Percentiles rank a stretch among this genome's conserved stretches.
These are phyloP conservation scores for Gyps fulvus DNA, from an alignment of 2,113 vertebrate species.

Conservation along the genomic window DNA sequence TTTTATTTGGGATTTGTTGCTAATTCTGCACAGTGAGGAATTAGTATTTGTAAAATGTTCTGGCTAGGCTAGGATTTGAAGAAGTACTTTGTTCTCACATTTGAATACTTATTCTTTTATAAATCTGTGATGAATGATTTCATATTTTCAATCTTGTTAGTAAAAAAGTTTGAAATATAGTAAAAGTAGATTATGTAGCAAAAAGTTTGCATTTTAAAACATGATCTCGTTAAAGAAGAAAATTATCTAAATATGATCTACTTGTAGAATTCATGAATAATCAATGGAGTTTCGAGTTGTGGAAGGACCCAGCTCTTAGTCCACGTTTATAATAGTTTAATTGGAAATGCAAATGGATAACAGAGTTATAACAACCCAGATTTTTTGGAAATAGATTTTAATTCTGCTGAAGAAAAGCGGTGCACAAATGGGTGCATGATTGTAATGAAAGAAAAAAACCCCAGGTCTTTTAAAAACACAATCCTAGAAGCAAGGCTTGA, in stretches of 20 bases:
- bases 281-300: background rate
- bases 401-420: background rate
- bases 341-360: background rate
- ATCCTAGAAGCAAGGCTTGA: background rate
- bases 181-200: background rate
- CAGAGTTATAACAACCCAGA: background rate
- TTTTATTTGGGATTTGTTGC: background rate
- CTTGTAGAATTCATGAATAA: background rate
- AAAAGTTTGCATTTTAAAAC: background rate
- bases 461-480: background rate
- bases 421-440: background rate
- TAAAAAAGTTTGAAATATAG: background rate
- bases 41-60: background rate
- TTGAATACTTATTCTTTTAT: background rate
- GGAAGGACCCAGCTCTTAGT: background rate
- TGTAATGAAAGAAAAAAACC: background rate
- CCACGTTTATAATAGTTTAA: background rate
- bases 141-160: background rate
- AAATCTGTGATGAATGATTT: background rate
- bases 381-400: background rate
- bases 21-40: background rate
- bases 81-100: background rate
- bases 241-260: background rate
- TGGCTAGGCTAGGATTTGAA: background rate
- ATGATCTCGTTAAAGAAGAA: background rate